Percentiles rank a stretch among this genome's conserved stretches.
Conservation (phyloP, 2,888 invertebrate species). For the Drosophila quasianomalipes region DNA sequence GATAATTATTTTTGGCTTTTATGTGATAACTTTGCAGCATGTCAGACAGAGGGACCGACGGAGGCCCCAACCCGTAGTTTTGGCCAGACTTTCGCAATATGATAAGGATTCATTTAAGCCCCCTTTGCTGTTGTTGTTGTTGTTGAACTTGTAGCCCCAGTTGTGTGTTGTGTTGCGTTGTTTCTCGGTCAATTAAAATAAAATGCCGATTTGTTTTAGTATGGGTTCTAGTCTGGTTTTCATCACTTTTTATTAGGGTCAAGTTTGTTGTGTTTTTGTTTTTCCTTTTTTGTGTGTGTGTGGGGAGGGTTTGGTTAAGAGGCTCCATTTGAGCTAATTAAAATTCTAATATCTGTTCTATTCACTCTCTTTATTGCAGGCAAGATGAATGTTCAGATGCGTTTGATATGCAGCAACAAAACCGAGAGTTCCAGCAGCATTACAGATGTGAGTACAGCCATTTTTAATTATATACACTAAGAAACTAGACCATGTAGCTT, state of each 20-base stretch:
- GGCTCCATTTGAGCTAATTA: slow-evolving; percentile 65
- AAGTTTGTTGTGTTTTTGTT: slow-evolving; percentile 31
- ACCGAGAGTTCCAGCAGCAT: slow-evolving; percentile 65
- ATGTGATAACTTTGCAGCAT: slow-evolving; percentile 74
- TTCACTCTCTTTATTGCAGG: slow-evolving; percentile 65
- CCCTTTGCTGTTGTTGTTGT: slow-evolving; percentile 29
- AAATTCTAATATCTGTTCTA: slow-evolving; percentile 45
- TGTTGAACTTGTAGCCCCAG: slow-evolving; percentile 16
- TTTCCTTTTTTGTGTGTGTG: background rate
- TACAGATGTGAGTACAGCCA: slow-evolving; percentile 77
- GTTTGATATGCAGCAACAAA: slow-evolving; percentile 79
- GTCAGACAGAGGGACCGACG: slow-evolving; percentile 7
- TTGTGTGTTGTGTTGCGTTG: slow-evolving; percentile 35
- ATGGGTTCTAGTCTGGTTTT: slow-evolving; percentile 32
- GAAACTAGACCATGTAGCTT: background rate
- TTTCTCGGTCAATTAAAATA: slow-evolving; percentile 72
- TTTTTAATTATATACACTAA: background rate
- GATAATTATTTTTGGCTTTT: slow-evolving; percentile 81
- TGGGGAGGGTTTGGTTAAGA: slow-evolving; percentile 18
- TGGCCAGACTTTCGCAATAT: slow-evolving; percentile 55
- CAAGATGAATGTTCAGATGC: slow-evolving; percentile 82
- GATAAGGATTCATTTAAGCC: slow-evolving; percentile 72
- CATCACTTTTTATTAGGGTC: slow-evolving; percentile 69
- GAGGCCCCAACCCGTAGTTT: slow-evolving; percentile 41
- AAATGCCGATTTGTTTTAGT: slow-evolving; percentile 56